Evolutionary conservation across 1,140 invertebrate genomes (phyloP).

Genomic region (Rhopalosiphum maidis): DNA sequence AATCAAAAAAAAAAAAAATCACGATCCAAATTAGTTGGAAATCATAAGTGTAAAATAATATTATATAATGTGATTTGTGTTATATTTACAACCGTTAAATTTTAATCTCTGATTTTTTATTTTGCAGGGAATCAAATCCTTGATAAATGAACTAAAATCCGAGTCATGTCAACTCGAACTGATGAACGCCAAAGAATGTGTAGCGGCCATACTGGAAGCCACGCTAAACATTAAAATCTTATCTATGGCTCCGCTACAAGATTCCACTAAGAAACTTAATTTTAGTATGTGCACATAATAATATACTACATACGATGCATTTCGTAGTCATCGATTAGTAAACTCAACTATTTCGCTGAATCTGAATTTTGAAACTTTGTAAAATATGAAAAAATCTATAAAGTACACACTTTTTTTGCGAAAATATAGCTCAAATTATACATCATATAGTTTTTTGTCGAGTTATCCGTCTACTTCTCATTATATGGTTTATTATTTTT

Average conservation of each 20-base stretch:
- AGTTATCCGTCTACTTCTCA: too few relatives aligned
- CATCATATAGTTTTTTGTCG: not conserved
- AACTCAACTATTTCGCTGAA: not conserved
- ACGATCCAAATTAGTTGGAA: too few relatives aligned
- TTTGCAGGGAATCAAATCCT: conserved; percentile 49
- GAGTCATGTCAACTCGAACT: conserved; percentile 21
- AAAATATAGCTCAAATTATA: not conserved
- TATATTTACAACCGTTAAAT: not conserved
- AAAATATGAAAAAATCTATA: not conserved
- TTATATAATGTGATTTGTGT: not conserved
- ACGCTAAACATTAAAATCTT: not conserved
- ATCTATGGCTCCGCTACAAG: not conserved
- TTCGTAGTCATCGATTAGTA: not conserved
- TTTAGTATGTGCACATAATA: not conserved
- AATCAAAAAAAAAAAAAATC: too few relatives aligned
- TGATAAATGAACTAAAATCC: conserved; percentile 35
- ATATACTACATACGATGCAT: not conserved
- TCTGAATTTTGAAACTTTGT: not conserved
- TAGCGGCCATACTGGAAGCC: not conserved
- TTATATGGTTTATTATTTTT: too few relatives aligned
- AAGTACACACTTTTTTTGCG: not conserved
- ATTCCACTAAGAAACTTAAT: not conserved
- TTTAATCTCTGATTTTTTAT: not conserved
- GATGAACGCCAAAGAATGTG: not conserved
- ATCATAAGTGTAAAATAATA: not conserved